These are phyloP conservation scores for Emydura subglobosa DNA, from an alignment of 2,113 vertebrate species.

Conservation along the genomic window DNA sequence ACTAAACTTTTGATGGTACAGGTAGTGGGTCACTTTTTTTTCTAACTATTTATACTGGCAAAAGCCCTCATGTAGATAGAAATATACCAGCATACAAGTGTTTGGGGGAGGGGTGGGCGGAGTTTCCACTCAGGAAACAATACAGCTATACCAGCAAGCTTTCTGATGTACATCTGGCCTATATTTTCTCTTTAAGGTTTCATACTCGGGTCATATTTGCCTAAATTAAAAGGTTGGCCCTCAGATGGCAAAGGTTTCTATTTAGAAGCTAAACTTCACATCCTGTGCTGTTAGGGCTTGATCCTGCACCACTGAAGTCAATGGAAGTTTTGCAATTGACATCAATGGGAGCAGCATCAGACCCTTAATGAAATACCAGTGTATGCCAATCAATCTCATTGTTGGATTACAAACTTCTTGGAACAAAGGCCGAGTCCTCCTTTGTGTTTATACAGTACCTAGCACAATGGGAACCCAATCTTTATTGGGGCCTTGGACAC, in stretches of 20 bases:
- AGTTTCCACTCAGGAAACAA: not conserved
- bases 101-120: too few relatives aligned
- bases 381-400: accelerated
- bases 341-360: too few relatives aligned
- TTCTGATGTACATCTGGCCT: not conserved
- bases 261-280: not conserved
- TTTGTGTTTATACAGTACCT: not conserved
- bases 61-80: too few relatives aligned
- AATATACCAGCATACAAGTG: too few relatives aligned
- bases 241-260: not conserved
- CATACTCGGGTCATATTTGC: not conserved
- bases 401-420: not conserved
- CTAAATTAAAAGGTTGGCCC: not conserved
- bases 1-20: not conserved
- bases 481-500: not conserved
- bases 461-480: not conserved
- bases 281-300: not conserved
- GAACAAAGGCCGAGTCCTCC: not conserved
- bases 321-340: too few relatives aligned
- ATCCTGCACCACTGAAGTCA: not conserved
- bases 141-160: not conserved
- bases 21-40: not conserved
- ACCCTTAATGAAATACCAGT: too few relatives aligned
- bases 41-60: too few relatives aligned
- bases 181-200: not conserved